Evolutionary conservation across 1,140 invertebrate species (phyloP).

Genomic region (Brachionus manjavacas): DNA sequence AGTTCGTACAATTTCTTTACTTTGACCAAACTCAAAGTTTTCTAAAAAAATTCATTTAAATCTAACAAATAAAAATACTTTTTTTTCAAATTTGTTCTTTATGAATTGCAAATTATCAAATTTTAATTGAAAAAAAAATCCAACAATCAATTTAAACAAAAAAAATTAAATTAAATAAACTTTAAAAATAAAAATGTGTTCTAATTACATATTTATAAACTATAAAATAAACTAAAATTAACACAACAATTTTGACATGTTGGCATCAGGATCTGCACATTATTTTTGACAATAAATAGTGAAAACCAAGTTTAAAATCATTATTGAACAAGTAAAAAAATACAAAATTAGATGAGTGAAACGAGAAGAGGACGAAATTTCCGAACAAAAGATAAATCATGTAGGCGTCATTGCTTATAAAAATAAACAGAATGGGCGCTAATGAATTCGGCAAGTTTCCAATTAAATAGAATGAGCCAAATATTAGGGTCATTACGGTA

Average conservation of each 20-base stretch:
- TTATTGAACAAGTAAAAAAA: slow-evolving; percentile 31
- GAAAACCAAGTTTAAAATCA: slow-evolving; percentile 11
- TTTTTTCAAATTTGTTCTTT: too few species aligned
- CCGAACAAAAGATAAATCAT: slow-evolving; percentile 34
- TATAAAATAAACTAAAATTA: not conserved
- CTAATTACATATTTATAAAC: not conserved
- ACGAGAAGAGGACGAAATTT: slow-evolving; percentile 23
- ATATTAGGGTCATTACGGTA: slow-evolving; percentile 30
- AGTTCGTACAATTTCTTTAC: too few species aligned
- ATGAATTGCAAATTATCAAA: too few species aligned
- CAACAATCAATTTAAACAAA: too few species aligned
- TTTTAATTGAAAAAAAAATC: too few species aligned
- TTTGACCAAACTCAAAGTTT: too few species aligned
- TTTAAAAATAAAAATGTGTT: too few species aligned
- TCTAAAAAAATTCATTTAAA: too few species aligned
- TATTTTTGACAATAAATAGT: not conserved
- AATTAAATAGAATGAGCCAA: slow-evolving; percentile 17
- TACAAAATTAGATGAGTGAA: slow-evolving; percentile 14
- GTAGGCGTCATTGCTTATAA: not conserved
- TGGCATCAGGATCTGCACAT: not conserved
- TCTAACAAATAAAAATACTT: too few species aligned
- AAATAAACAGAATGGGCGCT: slow-evolving; percentile 8
- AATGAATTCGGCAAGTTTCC: slow-evolving; percentile 37
- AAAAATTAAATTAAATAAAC: too few species aligned
- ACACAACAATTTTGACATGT: not conserved